Evolutionary conservation across 2,113 vertebrate species (phyloP).

Genomic region (Ploceus nigricollis): DNA sequence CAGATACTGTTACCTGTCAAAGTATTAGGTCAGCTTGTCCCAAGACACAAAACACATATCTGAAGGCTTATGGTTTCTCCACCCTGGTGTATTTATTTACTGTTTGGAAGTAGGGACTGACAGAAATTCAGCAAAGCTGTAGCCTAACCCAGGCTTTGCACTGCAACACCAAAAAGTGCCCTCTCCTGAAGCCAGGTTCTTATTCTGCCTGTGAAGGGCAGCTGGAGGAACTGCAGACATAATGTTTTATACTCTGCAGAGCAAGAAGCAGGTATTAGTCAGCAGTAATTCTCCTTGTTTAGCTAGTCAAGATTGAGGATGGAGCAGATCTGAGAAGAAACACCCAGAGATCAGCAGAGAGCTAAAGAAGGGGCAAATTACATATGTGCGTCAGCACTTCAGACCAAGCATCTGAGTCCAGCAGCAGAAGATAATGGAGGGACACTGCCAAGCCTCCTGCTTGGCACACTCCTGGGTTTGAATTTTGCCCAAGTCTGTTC

Average conservation of each 20-base stretch:
- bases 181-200: background rate
- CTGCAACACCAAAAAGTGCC: background rate
- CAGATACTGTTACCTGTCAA: background rate
- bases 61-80: background rate
- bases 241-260: background rate
- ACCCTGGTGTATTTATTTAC: background rate
- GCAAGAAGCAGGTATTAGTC: slow-evolving; percentile 23
- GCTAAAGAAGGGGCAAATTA: slow-evolving; percentile 35
- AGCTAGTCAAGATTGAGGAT: background rate
- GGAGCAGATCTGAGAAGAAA: background rate
- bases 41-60: background rate
- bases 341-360: background rate
- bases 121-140: background rate
- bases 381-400: slow-evolving; percentile 4
- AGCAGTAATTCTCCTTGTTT: background rate
- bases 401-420: background rate
- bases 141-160: background rate
- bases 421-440: slow-evolving; percentile 54
- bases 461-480: slow-evolving; percentile 21
- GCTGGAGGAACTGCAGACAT: background rate
- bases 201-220: background rate
- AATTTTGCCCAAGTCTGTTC: background rate
- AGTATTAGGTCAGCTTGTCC: background rate
- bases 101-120: background rate
- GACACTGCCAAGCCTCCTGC: slow-evolving; percentile 47